Evolutionary conservation across 1,140 invertebrate genomes (phyloP).

Genomic region (Choristoneura fumiferana): DNA sequence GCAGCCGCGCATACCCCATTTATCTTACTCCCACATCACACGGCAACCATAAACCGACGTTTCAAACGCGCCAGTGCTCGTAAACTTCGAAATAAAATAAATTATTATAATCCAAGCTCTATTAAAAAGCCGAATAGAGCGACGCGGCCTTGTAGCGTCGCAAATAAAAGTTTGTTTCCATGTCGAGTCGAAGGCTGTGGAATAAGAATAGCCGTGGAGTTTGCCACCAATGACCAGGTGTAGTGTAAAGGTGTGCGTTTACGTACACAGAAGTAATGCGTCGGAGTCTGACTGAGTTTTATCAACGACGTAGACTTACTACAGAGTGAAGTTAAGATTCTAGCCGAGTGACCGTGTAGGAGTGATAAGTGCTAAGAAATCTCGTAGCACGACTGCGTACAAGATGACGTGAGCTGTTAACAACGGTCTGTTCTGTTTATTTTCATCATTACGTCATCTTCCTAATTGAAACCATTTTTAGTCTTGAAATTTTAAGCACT

Average conservation of each 20-base stretch:
- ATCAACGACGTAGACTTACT: background rate
- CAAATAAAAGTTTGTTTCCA: background rate
- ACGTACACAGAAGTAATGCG: background rate
- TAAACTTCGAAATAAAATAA: constrained; percentile 3
- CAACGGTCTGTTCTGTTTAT: constrained; percentile 47
- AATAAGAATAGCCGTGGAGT: background rate
- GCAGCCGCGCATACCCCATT: background rate
- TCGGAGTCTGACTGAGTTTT: background rate
- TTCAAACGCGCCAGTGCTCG: background rate
- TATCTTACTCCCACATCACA: constrained; percentile 4
- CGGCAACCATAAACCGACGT: background rate
- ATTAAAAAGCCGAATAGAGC: constrained; percentile 6
- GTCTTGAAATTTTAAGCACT: constrained; percentile 13
- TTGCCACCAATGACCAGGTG: constrained; percentile 6
- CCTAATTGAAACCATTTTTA: constrained; percentile 7
- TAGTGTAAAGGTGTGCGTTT: constrained; percentile 1
- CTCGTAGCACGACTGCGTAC: constrained; percentile 1
- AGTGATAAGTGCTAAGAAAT: constrained; percentile 7
- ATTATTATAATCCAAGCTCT: constrained; percentile 6
- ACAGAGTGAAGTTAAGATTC: constrained; percentile 1
- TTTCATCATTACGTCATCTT: constrained; percentile 67
- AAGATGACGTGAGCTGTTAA: constrained; percentile 27
- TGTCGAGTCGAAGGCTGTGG: background rate
- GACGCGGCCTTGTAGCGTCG: background rate
- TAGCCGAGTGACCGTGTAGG: background rate